Evolutionary conservation across 2,113 vertebrate genomes (phyloP), one percentile per base, ranked within the genome.

Genomic region (Taxidea taxus): DNA sequence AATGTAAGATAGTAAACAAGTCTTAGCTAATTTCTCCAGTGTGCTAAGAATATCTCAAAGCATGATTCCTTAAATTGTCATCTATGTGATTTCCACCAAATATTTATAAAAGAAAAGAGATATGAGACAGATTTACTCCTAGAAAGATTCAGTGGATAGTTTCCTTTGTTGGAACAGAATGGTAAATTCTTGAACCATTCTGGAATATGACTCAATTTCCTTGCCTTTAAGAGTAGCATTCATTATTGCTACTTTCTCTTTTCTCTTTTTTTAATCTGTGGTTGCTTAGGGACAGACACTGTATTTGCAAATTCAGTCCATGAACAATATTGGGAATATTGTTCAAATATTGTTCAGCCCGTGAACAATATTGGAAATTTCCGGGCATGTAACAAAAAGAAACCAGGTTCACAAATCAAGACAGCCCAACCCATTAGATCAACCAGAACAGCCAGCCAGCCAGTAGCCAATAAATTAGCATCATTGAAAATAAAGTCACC

Each of bases 181-280:
- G 72, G 44, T 72, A 60, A 92, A 70, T 83, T 90, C 25, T 94
- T 94, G 85, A 96, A 72, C n/a, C 37, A 74, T 34, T 84, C 6
- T 25, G 10, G 13, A 96, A 49, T 49, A 90, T 3, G n/a, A 72
- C 51, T 75, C 44, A 42, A 47, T 94, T 96, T 97, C 10, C 4
- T 96, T 97, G 88, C 58, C 74, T 96, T 97, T 90, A n/a, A 95
- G 70, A 95, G 68, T 84, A 86, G 74, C 7, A 10, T 29, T 96
- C 5, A 60, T 85, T 83, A 84, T 21, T 60, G 16, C 64, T 70
- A 92, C 49, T 49, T 81, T 62, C 11, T 60, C 7, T 86, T 64
- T 64, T 64, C 62, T 64, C 29, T 56, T 27, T 31, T 58, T 68
- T 39, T 54, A 47, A 39, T 86, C n/a, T 51, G 18, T 68, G 74